Percentiles rank a stretch among this genome's conserved stretches.
phyloP scores from a whole-genome alignment of 2,888 invertebrate genomes.

The Carcina quercana region DNA sequence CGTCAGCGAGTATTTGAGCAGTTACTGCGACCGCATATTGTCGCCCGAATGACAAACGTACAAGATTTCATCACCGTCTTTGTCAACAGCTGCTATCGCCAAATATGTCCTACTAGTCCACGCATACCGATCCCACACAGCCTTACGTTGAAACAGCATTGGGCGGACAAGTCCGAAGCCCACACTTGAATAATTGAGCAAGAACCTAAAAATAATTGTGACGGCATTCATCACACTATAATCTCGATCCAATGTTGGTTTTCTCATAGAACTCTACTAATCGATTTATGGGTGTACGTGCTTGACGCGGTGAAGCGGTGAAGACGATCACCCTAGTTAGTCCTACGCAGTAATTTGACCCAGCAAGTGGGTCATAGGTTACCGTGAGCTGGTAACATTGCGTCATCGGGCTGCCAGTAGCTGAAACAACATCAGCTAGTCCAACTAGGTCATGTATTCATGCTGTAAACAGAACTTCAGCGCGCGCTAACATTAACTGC shows the following conservation, averaged over 20 bases:
- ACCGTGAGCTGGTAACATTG: conserved; percentile 35
- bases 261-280: conserved; percentile 17
- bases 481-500: conserved; percentile 23
- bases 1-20: no score
- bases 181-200: conserved; percentile 44
- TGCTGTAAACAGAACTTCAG: conserved; percentile 51
- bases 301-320: conserved; percentile 17
- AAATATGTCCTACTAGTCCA: conserved; percentile 34
- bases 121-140: conserved; percentile 37
- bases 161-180: conserved; percentile 54
- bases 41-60: neutral
- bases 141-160: conserved; percentile 28
- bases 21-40: no score
- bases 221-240: conserved; percentile 33
- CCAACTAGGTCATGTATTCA: conserved; percentile 62
- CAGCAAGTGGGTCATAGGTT: conserved; percentile 27
- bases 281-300: conserved; percentile 16
- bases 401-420: conserved; percentile 39
- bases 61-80: conserved; percentile 5
- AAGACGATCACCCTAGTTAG: conserved; percentile 9
- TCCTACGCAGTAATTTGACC: conserved; percentile 31
- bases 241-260: conserved; percentile 24
- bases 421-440: conserved; percentile 48
- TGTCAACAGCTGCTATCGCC: conserved; percentile 25
- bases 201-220: conserved; percentile 45